Conservation (phyloP, 2,888 invertebrate species). For the Napeogenes sylphis region DNA sequence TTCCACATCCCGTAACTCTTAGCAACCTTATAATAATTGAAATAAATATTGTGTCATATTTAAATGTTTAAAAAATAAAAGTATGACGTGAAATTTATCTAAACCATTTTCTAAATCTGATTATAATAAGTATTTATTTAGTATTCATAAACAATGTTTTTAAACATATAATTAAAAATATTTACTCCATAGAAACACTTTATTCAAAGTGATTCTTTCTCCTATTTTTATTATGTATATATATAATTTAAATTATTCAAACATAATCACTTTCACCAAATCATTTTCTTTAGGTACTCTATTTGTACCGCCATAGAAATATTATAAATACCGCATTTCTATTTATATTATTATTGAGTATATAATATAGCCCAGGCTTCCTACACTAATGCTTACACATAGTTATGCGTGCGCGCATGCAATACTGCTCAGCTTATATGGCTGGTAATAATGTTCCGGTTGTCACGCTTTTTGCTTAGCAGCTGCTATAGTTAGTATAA, state of each 20-base stretch:
- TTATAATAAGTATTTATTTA: too few relatives aligned
- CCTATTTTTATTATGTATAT: too few relatives aligned
- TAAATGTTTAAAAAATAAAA: background rate
- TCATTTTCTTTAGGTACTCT: background rate
- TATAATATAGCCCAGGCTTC: background rate
- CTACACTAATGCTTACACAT: background rate
- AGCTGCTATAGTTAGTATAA: slow-evolving; percentile 22
- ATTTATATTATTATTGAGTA: slow-evolving; percentile 1
- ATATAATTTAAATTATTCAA: too few relatives aligned
- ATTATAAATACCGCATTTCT: background rate
- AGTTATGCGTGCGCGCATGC: slow-evolving; percentile 1
- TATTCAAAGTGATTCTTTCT: too few relatives aligned
- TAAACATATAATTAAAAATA: too few relatives aligned
- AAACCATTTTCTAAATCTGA: background rate
- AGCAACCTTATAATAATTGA: background rate
- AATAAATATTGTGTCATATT: background rate
- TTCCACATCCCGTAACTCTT: slow-evolving; percentile 22
- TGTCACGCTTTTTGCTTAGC: slow-evolving; percentile 13
- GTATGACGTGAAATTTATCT: background rate
- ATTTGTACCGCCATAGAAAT: background rate
- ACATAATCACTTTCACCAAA: too few relatives aligned
- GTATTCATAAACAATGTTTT: too few relatives aligned
- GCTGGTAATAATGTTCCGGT: slow-evolving; percentile 2
- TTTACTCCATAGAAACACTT: too few relatives aligned
- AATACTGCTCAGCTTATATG: background rate